Evolutionary conservation across 2,113 vertebrate species (phyloP).

Genomic region (Peromyscus polionotus): DNA sequence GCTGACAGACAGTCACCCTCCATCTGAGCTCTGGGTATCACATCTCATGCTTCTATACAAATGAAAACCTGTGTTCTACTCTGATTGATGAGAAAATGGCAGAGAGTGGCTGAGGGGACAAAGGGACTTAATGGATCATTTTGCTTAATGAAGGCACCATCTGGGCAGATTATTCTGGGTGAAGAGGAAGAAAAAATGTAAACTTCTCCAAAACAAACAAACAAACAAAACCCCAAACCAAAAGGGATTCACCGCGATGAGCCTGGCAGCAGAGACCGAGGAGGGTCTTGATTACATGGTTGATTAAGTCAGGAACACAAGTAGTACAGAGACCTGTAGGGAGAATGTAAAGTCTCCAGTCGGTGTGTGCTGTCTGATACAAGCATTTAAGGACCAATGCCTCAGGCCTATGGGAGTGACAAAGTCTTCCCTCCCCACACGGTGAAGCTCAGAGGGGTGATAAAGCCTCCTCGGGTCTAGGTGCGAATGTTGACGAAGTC

Average conservation of each 20-base stretch:
- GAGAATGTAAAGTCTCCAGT: not conserved
- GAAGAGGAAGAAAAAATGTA: not conserved
- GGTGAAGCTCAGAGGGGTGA: not conserved
- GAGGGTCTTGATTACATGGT: not conserved
- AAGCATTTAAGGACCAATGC: not conserved
- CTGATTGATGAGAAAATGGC: not conserved
- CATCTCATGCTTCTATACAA: not conserved
- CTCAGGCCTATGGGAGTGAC: not conserved
- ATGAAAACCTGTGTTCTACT: not conserved
- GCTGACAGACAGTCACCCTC: not conserved
- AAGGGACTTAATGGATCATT: not conserved
- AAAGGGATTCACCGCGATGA: not conserved
- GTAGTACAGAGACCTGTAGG: not conserved
- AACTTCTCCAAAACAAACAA: not conserved
- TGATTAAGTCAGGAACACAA: not conserved
- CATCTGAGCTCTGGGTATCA: not conserved
- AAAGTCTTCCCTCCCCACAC: not conserved
- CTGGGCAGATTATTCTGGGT: not conserved
- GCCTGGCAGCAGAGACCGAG: not conserved
- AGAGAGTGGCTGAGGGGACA: not conserved
- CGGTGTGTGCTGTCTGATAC: not conserved
- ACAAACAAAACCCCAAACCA: not conserved
- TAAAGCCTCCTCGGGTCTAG: not conserved
- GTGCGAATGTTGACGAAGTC: not conserved
- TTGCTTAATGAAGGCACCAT: slow-evolving; percentile 7